Evolutionary conservation across 2,113 vertebrate genomes (phyloP), one percentile per base, ranked within the genome.

Genomic region (Hypanus sabinus): DNA sequence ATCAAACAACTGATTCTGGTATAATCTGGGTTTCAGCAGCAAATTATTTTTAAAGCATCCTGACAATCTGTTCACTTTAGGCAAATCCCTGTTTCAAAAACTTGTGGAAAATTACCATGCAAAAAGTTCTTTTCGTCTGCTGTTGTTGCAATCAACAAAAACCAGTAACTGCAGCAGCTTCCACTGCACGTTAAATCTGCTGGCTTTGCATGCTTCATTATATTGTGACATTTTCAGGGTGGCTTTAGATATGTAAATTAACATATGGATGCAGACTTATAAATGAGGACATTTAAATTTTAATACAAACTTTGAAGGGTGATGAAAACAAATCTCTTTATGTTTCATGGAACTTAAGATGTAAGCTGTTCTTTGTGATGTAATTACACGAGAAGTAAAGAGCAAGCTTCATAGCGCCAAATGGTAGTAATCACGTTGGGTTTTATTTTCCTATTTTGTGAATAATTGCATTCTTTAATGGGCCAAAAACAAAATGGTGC

Each of bases 211-310:
- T 75, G 65, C 70, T 75, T 93, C 70, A 73, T 93, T 93, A 75
- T 73, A 27, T 16, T 16, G 70, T 93, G 70, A 93, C 36, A 75
- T 75, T 93, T 93, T 12, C 65, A 93, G 68, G 20, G 68, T 73
- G 91, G 68, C 24, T 33, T 93, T 93, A 75, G 91, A 73, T 93
- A 93, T 93, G 91, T 73, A 93, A 93, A 93, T 93, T 3, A 93
- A 93, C 38, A 73, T 93, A 93, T 73, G 68, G 91, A 73, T 73
- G 71, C 91, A 24, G 22, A 27, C 91, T 93, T 73, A 30, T 30
- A 93, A 93, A 36, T 27, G 38, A 93, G 70, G 5, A 73, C 24
- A 73, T 93, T 71, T 93, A 73, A 75, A 93, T 93, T 71, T 93
- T 16, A 93, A 46, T 38, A 73, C 91, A 93, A 93, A 5, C 27